These are phyloP conservation scores for Formica aserva DNA, from an alignment of 2,888 invertebrate species.

Conservation along the genomic window DNA sequence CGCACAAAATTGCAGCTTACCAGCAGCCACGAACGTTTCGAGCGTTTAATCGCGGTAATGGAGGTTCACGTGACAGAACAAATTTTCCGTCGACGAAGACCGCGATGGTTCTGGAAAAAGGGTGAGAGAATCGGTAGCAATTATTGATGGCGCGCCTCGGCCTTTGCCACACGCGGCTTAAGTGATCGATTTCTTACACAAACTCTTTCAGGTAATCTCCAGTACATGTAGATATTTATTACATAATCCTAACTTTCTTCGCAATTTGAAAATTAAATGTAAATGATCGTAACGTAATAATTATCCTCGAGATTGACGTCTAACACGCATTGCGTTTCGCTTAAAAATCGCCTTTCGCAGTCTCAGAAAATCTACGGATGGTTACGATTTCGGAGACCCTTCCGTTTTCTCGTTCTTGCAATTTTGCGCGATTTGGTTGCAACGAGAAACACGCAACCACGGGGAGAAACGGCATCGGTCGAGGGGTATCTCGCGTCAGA, in stretches of 20 bases:
- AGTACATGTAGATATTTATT: neutral
- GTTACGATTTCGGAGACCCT: neutral
- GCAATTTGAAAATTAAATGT: slow-evolving; percentile 9
- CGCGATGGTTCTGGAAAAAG: slow-evolving; percentile 42
- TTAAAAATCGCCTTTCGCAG: neutral
- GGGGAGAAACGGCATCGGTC: slow-evolving; percentile 1
- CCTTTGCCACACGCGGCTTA: neutral
- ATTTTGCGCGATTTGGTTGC: slow-evolving; percentile 21
- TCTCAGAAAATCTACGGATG: neutral
- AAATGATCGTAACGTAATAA: slow-evolving; percentile 8
- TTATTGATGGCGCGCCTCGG: slow-evolving; percentile 2
- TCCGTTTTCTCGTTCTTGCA: neutral
- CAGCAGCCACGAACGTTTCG: slow-evolving; percentile 62
- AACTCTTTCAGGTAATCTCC: neutral
- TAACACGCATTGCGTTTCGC: neutral
- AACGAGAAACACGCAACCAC: neutral
- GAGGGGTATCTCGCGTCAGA: slow-evolving; percentile 60
- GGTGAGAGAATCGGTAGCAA: slow-evolving; percentile 26
- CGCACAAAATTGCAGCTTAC: slow-evolving; percentile 73
- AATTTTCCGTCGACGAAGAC: slow-evolving; percentile 71
- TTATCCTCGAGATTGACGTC: neutral
- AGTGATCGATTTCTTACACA: slow-evolving; percentile 5
- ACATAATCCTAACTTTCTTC: neutral
- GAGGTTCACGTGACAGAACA: slow-evolving; percentile 71
- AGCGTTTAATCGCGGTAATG: slow-evolving; percentile 75